Evolutionary conservation across 2,113 vertebrate genomes (phyloP).

Genomic region (Sprattus sprattus): DNA sequence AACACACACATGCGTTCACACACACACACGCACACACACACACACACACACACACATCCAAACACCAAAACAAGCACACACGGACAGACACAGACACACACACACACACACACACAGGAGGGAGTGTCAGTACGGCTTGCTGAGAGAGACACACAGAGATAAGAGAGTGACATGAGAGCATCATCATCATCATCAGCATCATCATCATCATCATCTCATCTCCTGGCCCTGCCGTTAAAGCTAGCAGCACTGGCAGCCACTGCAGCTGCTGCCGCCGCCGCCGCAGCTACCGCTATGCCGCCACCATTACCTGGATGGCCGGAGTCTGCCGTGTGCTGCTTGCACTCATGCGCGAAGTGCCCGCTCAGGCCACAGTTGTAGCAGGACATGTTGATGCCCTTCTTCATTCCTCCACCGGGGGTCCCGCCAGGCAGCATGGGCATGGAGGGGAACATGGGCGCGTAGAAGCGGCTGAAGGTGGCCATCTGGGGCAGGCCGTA

Average conservation of each 20-base stretch:
- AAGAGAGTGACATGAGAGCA: background rate
- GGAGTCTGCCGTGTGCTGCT: conserved; percentile 84
- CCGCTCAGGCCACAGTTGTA: conserved; percentile 88
- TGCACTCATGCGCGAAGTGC: conserved; percentile 88
- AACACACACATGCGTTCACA: background rate
- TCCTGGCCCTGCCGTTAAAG: background rate
- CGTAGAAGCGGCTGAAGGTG: conserved; percentile 75
- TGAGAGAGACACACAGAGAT: background rate
- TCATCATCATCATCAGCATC: background rate
- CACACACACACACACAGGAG: conserved; percentile 2
- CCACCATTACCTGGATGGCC: conserved; percentile 83
- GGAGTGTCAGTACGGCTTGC: conserved; percentile 11
- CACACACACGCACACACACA: background rate
- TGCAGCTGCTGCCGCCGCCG: background rate
- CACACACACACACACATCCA: background rate
- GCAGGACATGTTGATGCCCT: conserved; percentile 81
- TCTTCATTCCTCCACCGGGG: conserved; percentile 74
- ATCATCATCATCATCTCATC: background rate
- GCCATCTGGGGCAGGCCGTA: conserved; percentile 83
- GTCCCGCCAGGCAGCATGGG: conserved; percentile 72
- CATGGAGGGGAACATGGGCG: conserved; percentile 74
- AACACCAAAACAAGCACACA: background rate
- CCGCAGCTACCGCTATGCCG: conserved; percentile 60
- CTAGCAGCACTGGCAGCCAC: background rate
- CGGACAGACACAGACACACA: background rate